Percentiles rank a stretch among this genome's conserved stretches.
Evolutionary conservation across 2,113 vertebrate species (phyloP).

Genomic region (Chitala chitala): DNA sequence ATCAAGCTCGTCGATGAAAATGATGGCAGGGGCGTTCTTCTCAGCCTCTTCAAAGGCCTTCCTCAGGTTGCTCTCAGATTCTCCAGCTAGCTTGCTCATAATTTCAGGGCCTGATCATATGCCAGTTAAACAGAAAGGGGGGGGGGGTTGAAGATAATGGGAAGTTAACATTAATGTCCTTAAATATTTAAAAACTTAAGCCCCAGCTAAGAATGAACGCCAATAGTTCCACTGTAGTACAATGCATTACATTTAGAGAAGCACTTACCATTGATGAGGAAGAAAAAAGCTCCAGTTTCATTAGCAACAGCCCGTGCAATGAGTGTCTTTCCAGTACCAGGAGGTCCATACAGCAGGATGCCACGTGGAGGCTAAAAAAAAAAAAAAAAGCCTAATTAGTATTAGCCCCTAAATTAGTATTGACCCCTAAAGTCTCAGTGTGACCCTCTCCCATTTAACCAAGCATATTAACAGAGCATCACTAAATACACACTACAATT

Average conservation of each 20-base stretch:
- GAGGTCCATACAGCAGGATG: slow-evolving; percentile 92
- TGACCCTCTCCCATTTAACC: too few species aligned
- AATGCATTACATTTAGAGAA: neutral
- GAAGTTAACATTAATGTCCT: too few species aligned
- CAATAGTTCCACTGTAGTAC: neutral
- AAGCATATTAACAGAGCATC: too few species aligned
- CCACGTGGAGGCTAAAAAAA: slow-evolving; percentile 84
- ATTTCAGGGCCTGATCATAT: slow-evolving; percentile 81
- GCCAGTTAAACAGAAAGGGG: neutral
- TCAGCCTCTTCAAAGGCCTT: slow-evolving; percentile 98
- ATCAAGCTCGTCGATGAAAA: slow-evolving; percentile 97
- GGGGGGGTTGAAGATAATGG: neutral
- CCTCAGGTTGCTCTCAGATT: slow-evolving; percentile 95
- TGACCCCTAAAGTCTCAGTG: too few species aligned
- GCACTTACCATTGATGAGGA: slow-evolving; percentile 86
- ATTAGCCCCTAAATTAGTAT: too few species aligned
- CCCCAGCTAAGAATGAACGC: neutral
- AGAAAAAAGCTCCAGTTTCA: slow-evolving; percentile 96
- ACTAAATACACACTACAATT: too few species aligned
- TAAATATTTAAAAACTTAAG: neutral
- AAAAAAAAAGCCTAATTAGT: neutral
- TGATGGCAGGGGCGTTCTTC: slow-evolving; percentile 97
- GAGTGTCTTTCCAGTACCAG: slow-evolving; percentile 95
- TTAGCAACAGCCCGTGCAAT: slow-evolving; percentile 97
- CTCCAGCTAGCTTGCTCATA: slow-evolving; percentile 97